phyloP scores from a whole-genome alignment of 2,113 vertebrate species.

The Halcyon malimbica region DNA sequence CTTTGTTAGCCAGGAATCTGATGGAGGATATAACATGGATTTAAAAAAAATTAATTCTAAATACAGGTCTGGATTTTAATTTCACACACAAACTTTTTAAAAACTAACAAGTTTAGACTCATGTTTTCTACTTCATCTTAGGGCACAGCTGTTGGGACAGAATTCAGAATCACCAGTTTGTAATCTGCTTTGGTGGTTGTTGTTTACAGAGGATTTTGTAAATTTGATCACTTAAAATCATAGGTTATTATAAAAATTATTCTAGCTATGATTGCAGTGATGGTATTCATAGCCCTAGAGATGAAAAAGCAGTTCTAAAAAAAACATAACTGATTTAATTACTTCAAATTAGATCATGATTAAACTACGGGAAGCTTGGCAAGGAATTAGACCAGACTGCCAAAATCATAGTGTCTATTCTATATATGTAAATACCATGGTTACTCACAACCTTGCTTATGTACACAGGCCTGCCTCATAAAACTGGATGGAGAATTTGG shows the following conservation, averaged over 20 bases:
- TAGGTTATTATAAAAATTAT: neutral
- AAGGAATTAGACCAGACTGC: neutral
- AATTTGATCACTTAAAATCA: neutral
- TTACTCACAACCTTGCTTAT: neutral
- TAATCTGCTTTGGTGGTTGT: neutral
- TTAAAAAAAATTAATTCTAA: neutral
- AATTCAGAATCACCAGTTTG: neutral
- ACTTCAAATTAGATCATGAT: slow-evolving; percentile 43
- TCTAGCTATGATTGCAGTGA: neutral
- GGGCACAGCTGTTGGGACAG: neutral
- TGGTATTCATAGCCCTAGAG: neutral
- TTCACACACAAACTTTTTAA: neutral
- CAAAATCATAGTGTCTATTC: neutral
- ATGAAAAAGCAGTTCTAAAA: neutral
- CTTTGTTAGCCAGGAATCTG: neutral
- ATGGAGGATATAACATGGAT: neutral
- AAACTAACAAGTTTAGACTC: neutral
- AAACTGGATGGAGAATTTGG: neutral
- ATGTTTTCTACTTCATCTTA: neutral
- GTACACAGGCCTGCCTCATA: neutral
- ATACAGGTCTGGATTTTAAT: neutral
- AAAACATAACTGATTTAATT: neutral
- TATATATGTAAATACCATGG: neutral
- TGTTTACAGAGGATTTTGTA: neutral
- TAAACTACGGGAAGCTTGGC: slow-evolving; percentile 42